Evolutionary conservation across 2,797 vertebrate genomes (phyloP).

Genomic region (Arctocebus calabarensis): DNA sequence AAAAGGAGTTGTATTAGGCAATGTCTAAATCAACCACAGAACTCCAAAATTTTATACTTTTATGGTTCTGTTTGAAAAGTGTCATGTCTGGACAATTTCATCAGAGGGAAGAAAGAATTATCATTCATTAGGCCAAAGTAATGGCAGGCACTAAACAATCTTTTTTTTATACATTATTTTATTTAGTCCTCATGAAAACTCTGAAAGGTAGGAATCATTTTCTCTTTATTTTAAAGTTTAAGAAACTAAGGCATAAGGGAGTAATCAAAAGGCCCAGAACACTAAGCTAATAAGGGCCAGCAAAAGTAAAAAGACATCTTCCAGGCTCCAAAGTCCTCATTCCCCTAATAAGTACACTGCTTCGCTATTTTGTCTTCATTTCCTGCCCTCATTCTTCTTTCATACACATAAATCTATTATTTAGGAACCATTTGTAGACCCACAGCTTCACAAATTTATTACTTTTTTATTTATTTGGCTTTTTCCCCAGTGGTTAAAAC

Average conservation of each 20-base stretch:
- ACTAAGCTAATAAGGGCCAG: not conserved
- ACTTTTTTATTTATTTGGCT: not conserved
- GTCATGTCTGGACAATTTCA: not conserved
- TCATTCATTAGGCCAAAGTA: not conserved
- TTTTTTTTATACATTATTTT: not conserved
- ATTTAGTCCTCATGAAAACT: not conserved
- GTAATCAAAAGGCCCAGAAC: not conserved
- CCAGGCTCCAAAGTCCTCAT: not conserved
- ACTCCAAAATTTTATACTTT: not conserved
- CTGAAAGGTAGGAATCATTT: not conserved
- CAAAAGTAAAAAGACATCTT: not conserved
- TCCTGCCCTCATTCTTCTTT: not conserved
- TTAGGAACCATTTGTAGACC: not conserved
- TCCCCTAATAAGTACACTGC: no score
- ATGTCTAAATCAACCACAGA: conserved; percentile 29
- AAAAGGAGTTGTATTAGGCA: not conserved
- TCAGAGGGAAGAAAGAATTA: not conserved
- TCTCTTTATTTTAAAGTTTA: conserved; percentile 6
- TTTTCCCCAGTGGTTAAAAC: conserved; percentile 23
- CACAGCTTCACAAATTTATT: conserved; percentile 33
- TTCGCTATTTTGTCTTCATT: not conserved
- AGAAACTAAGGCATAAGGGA: not conserved
- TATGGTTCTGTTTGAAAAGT: not conserved
- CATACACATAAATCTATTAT: not conserved
- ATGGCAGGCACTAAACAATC: not conserved